phyloP scores from a whole-genome alignment of 2,797 vertebrate genomes.

The Gastrophryne carolinensis region DNA sequence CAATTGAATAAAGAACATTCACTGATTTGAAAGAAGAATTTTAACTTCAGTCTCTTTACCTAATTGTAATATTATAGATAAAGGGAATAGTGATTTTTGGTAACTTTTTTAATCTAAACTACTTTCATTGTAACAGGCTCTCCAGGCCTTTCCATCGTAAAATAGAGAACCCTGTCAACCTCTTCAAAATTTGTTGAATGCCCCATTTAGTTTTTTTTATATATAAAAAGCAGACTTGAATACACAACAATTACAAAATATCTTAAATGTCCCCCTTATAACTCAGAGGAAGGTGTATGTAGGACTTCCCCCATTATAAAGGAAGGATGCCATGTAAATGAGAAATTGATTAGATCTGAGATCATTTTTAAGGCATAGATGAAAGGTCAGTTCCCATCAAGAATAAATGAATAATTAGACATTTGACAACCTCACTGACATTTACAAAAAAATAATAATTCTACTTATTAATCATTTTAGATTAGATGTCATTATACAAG shows the following conservation, averaged over 20 bases:
- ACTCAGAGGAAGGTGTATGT: constrained; percentile 1
- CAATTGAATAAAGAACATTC: too few species aligned
- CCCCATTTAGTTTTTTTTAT: too few species aligned
- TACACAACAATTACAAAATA: background rate
- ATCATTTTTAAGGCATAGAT: background rate
- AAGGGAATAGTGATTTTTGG: too few species aligned
- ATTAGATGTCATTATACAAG: constrained; percentile 10
- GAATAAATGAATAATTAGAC: constrained; percentile 11
- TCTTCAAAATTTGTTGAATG: too few species aligned
- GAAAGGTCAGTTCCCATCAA: constrained; percentile 19
- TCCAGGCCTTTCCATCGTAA: too few species aligned
- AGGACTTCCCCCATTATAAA: background rate
- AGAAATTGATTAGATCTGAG: constrained; percentile 3
- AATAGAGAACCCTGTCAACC: too few species aligned
- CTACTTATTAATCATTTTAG: constrained; percentile 9
- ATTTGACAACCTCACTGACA: constrained; percentile 15
- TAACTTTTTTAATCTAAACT: too few species aligned
- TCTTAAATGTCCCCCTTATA: background rate
- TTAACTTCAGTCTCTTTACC: too few species aligned
- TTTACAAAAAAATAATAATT: constrained; percentile 18
- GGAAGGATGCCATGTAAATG: background rate
- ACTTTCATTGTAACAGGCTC: too few species aligned
- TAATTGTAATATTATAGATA: too few species aligned
- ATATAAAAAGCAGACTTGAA: too few species aligned
- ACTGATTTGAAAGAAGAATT: too few species aligned